A percentile compares a stretch with the other conserved stretches of the same genome.
phyloP scores from a whole-genome alignment of 1,140 invertebrate species.

The Samia ricini region DNA sequence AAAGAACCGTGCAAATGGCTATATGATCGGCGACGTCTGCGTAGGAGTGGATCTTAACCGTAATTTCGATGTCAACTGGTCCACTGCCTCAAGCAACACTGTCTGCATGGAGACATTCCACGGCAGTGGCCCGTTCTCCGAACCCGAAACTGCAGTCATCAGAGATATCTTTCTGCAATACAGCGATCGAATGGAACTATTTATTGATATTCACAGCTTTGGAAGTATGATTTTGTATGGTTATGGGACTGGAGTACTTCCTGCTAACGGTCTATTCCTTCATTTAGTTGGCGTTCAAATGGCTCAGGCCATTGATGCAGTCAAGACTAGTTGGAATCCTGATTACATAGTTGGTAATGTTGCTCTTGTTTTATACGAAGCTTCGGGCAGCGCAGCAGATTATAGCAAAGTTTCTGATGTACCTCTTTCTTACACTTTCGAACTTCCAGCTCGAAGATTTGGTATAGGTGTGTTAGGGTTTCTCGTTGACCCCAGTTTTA shows the following conservation, averaged over 20 bases:
- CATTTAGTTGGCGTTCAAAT: slow-evolving; percentile 38
- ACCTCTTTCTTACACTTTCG: slow-evolving; percentile 82
- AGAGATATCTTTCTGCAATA: slow-evolving; percentile 69
- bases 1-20: slow-evolving; percentile 75
- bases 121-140: slow-evolving; percentile 81
- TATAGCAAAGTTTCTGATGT: slow-evolving; percentile 42
- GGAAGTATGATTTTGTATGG: slow-evolving; percentile 81
- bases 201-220: slow-evolving; percentile 81
- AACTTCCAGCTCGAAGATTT: slow-evolving; percentile 78
- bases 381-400: slow-evolving; percentile 30
- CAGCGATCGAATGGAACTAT: slow-evolving; percentile 72
- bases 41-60: slow-evolving; percentile 82
- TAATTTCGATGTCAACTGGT: slow-evolving; percentile 83
- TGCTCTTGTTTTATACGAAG: slow-evolving; percentile 23
- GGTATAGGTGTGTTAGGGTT: slow-evolving; percentile 22
- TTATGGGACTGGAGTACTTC: slow-evolving; percentile 40
- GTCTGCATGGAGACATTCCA: slow-evolving; percentile 82
- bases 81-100: slow-evolving; percentile 79
- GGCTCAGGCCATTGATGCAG: slow-evolving; percentile 43
- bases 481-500: slow-evolving; percentile 48
- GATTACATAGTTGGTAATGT: slow-evolving; percentile 45
- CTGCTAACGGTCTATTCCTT: slow-evolving; percentile 36
- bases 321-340: slow-evolving; percentile 33
- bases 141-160: slow-evolving; percentile 80
- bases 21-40: slow-evolving; percentile 50